phyloP scores from a whole-genome alignment of 2,797 vertebrate species.

The Calcarius lapponicus region DNA sequence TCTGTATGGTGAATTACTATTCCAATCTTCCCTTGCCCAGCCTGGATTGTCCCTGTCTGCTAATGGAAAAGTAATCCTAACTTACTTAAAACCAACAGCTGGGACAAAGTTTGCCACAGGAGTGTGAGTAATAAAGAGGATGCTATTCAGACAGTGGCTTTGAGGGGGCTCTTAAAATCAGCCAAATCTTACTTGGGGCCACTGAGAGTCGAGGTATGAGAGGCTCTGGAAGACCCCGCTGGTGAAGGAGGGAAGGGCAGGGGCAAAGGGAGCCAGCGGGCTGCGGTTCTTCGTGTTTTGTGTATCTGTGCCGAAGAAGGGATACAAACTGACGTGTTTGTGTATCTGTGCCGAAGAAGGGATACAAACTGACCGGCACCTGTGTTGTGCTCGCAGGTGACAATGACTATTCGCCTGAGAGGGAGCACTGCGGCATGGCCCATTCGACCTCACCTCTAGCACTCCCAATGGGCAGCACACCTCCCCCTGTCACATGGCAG shows the following conservation, averaged over 20 bases:
- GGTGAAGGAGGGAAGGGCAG: not conserved
- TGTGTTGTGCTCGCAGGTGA: slow-evolving; percentile 80
- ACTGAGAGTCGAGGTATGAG: not conserved
- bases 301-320: not conserved
- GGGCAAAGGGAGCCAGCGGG: accelerated
- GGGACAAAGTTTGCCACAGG: not conserved
- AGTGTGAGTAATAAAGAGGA: not conserved
- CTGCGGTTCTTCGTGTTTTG: not conserved
- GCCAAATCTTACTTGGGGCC: not conserved
- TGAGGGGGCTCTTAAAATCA: not conserved
- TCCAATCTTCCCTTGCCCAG: not conserved
- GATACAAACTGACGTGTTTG: slow-evolving; percentile 47
- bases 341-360: not conserved
- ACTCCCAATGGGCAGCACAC: slow-evolving; percentile 90
- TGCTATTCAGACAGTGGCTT: not conserved
- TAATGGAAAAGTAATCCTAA: not conserved
- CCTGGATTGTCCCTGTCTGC: not conserved
- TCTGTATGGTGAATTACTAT: not conserved
- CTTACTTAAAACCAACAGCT: not conserved
- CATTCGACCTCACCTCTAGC: slow-evolving; percentile 89
- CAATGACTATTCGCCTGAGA: slow-evolving; percentile 93
- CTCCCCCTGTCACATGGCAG: slow-evolving; percentile 87
- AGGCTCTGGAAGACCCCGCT: not conserved
- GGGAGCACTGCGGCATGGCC: slow-evolving; percentile 90
- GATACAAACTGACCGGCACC: slow-evolving; percentile 41